Evolutionary conservation across 2,888 invertebrate genomes (phyloP).

Genomic region (Phengaris arion): DNA sequence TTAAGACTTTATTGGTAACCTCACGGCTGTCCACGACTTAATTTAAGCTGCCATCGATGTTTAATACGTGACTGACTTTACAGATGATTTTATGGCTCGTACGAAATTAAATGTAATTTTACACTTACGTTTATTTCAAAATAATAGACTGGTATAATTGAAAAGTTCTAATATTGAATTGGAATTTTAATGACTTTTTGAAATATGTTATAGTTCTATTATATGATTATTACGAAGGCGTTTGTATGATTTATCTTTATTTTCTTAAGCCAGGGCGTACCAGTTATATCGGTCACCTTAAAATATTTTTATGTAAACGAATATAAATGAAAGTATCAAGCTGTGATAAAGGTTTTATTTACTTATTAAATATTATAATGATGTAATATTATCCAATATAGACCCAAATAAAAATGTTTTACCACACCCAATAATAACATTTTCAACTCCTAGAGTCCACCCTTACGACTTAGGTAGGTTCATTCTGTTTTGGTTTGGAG

Average conservation of each 20-base stretch:
- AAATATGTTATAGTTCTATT: slow-evolving; percentile 18
- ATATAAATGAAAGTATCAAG: slow-evolving; percentile 25
- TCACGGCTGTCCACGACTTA: slow-evolving; percentile 32
- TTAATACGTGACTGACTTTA: slow-evolving; percentile 10
- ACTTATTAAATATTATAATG: slow-evolving; percentile 14
- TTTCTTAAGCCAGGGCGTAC: slow-evolving; percentile 1
- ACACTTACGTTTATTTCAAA: slow-evolving; percentile 13
- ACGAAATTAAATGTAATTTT: slow-evolving; percentile 17
- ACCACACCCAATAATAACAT: neutral
- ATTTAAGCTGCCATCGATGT: slow-evolving; percentile 28
- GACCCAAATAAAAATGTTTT: neutral
- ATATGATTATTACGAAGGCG: slow-evolving; percentile 4
- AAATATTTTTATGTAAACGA: slow-evolving; percentile 14
- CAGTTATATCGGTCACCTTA: neutral
- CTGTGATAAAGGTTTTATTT: slow-evolving; percentile 27
- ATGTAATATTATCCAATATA: neutral
- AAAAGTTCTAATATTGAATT: neutral
- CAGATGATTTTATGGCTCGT: slow-evolving; percentile 15
- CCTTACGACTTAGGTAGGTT: too few species aligned
- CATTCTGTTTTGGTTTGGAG: too few species aligned
- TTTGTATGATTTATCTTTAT: slow-evolving; percentile 26
- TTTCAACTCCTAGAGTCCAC: neutral
- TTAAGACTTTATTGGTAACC: slow-evolving; percentile 37
- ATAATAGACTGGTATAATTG: slow-evolving; percentile 3
- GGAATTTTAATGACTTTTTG: slow-evolving; percentile 20